Percentiles rank a stretch among this genome's conserved stretches.
phyloP scores from a whole-genome alignment of 2,888 invertebrate species.

The Aphrophora alni region DNA sequence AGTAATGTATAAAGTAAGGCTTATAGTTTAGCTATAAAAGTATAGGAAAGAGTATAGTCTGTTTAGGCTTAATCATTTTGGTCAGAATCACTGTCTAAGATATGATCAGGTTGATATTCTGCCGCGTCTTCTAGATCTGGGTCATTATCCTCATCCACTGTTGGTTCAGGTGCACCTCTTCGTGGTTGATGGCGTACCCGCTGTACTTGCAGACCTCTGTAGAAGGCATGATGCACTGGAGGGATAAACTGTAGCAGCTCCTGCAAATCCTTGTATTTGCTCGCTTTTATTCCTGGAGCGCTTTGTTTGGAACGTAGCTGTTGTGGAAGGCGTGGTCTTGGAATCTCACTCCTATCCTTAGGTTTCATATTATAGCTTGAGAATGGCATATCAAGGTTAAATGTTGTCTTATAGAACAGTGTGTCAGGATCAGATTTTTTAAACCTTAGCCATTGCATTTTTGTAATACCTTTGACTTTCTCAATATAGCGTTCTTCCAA shows the following conservation, averaged over 20 bases:
- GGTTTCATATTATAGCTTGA: background rate
- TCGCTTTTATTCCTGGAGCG: background rate
- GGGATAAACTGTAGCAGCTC: slow-evolving; percentile 12
- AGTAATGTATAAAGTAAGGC: too few species aligned
- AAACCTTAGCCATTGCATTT: slow-evolving; percentile 12
- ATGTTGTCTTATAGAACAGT: slow-evolving; percentile 18
- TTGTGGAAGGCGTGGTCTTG: background rate
- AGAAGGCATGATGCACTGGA: slow-evolving; percentile 22
- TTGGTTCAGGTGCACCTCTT: too few species aligned
- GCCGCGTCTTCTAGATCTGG: too few species aligned
- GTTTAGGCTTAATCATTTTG: too few species aligned
- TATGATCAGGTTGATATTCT: too few species aligned
- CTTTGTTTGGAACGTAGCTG: background rate
- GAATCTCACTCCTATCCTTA: slow-evolving; percentile 12
- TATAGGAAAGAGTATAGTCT: too few species aligned
- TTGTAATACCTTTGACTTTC: background rate
- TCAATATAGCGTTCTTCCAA: background rate
- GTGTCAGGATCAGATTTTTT: slow-evolving; percentile 11
- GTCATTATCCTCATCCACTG: too few species aligned
- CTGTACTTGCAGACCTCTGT: background rate
- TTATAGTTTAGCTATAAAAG: too few species aligned
- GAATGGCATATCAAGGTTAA: slow-evolving; percentile 25
- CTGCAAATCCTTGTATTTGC: slow-evolving; percentile 23
- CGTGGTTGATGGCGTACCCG: too few species aligned
- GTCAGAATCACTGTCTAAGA: too few species aligned